Base-by-base conservation (phyloP, 2,797 vertebrate genomes). In the Xenentodon cancila region DNA sequence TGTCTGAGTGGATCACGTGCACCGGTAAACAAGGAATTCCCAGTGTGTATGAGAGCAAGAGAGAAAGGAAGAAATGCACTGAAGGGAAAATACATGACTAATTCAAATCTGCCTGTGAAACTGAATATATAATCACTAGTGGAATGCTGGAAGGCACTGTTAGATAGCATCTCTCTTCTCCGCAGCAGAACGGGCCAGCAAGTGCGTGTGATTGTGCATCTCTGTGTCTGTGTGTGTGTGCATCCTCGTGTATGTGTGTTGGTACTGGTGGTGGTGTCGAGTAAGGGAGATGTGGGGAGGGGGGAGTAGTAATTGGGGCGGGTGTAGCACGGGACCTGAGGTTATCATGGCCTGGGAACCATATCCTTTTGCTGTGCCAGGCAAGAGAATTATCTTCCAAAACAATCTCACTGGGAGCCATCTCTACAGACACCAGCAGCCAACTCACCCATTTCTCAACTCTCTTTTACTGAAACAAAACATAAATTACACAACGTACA, bases 71-170 rank as follows among this genome's bases (percentile, higher is more conserved):
- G 73, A 73, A 61, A 81, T 66, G 88, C 77, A 86, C 75, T 69
- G 77, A 86, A 79, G 84, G 87, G 87, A 84, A 82, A 86, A 84
- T 76, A 89, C 84, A 87, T 82, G 88, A 90, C 81, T 84, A 88
- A 90, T 89, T 92, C 80, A 88, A 89, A 90, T 85, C 87, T 89
- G 89, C 88, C 84, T 85, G 84, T 86, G 88, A 88, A 90, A 91
- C 88, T 90, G 85, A 91, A 91, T 88, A 88, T 86, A 90, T 91
- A 88, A 90, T 91, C 88, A 90, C 90, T 87, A 90, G 91, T 91
- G 89, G 88, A 91, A 92, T 88, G 88, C 88, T 91, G 90, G 91
- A 92, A 93, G 89, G 91, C 92, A 93, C 91, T 92, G 88, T 89
- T 92, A 89, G 86, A 93, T 91, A 87, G 82, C 89, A 91, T 91